Base-by-base conservation (phyloP, 2,797 vertebrate genomes). In the Brotogeris chrysoptera region DNA sequence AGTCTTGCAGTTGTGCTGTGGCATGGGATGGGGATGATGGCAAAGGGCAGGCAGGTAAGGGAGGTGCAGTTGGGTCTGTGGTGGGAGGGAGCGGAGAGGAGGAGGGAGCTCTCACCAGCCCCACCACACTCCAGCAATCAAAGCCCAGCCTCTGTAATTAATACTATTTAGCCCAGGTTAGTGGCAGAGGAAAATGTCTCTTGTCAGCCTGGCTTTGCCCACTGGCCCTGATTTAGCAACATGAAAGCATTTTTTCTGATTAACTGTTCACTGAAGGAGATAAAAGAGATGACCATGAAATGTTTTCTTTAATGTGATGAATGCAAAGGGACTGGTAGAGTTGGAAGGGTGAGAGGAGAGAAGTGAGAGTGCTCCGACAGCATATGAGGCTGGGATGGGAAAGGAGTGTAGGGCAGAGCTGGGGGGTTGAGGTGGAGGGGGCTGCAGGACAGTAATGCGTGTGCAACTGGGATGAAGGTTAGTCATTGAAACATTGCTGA, bases 181-280 rank as follows among this genome's bases (percentile, higher is more conserved):
- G 96, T 94, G 91, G 94, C 80, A 78, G 95, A 96, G 93, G 95
- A 96, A 97, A 97, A 97, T 97, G 95, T 97, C 91, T 97, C 94
- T 95, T 97, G 97, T 97, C 97, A 96, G 96, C 69, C 95, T 90
- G 70, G 88, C 93, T 97, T 97, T 97, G 96, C 92, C 96, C 84
- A 95, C 70, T 96, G 95, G 97, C 91, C 96, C 95, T 97, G 97
- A 97, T 97, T 96, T 97, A 97, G 97, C 97, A 97, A 97, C 97
- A 97, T 97, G 97, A 97, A 97, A 97, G 97, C 97, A 97, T 97
- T 97, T 97, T 97, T 97, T 92, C 97, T 94, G 96, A 97, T 97
- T 97, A 97, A 97, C 95, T 96, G 95, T 70, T 97, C 97, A 97
- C 70, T 97, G 97, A 97, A 97, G 97, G 95, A 97, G 97, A 97